Evolutionary conservation across 2,797 vertebrate genomes (phyloP), one percentile per base, ranked within the genome.

Genomic region (Cheirogaleus major): DNA sequence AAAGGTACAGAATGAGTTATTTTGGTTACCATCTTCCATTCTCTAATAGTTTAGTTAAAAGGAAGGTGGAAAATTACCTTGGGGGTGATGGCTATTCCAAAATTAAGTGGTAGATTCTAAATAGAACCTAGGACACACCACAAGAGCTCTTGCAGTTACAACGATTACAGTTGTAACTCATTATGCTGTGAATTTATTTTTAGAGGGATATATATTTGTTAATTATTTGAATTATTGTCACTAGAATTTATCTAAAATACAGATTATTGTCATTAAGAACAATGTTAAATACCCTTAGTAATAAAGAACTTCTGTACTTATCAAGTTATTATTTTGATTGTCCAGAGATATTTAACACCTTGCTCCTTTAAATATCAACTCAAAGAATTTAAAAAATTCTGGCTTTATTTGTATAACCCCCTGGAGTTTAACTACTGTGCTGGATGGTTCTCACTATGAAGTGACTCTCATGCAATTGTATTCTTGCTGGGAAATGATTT

Each of bases 401-500:
- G 83, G 63, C 38, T 96, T 95, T 96, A 79, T 95, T 96, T 96
- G 57, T 96, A 76, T 85, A 92, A 78, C 59, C 67, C 52, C 90
- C 61, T 95, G 90, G 84, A 50, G 76, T 95, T 96, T 95, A 96
- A 93, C 48, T 86, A 70, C 48, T 43, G 38, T 92, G 45, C 48
- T 85, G 63, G 76, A 65, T 92, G 50, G 22, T 84, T 96, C 83
- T 97, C 41, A 91, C 89, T 75, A 75, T 84, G 95, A 96, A 93
- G 32, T 38, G 73, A 94, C 76, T 95, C 84, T 96, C 73, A 48
- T 52, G 52, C 65, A 97, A 88, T 95, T 96, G 95, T 85, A 30
- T 80, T 93, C 96, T 94, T 95, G 80, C 94, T 97, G 97, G 91
- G 95, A 96, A 96, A 93, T 97, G 86, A 97, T 97, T 96, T 98